Conservation (phyloP, 2,113 vertebrate genomes). For the Serinus canaria region DNA sequence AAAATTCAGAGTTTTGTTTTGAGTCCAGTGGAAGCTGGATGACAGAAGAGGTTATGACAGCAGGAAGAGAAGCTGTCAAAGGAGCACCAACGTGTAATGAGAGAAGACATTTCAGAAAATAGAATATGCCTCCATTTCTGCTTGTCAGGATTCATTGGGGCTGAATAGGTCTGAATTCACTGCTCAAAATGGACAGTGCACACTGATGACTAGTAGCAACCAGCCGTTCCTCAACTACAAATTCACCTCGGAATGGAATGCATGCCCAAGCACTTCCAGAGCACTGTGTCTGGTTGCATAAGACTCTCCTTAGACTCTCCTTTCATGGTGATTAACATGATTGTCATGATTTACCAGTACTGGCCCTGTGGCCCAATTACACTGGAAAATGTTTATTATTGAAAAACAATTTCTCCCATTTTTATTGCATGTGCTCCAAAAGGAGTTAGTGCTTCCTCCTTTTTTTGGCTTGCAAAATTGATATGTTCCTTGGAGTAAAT, state of each 20-base stretch:
- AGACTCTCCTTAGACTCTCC: background rate
- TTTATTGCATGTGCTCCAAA: background rate
- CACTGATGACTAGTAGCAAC: conserved; percentile 26
- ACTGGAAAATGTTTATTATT: background rate
- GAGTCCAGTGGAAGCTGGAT: background rate
- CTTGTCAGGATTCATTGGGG: conserved; percentile 50
- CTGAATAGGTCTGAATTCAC: conserved; percentile 4
- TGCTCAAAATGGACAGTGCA: conserved; percentile 18
- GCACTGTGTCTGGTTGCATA: background rate
- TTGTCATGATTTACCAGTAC: background rate
- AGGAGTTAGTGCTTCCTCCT: background rate
- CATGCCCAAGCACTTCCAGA: conserved; percentile 28
- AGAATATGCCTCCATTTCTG: conserved; percentile 61
- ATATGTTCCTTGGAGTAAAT: background rate
- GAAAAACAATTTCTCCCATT: background rate
- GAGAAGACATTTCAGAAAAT: conserved; percentile 45
- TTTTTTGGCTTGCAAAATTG: background rate
- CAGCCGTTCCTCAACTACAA: background rate
- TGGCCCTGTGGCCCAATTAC: background rate
- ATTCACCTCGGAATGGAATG: background rate
- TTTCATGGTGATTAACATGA: conserved; percentile 8
- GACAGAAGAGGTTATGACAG: conserved; percentile 36
- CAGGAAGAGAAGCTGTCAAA: conserved; percentile 40
- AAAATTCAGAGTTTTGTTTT: conserved; percentile 18
- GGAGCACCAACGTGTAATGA: conserved; percentile 14